Evolutionary conservation across 1,140 invertebrate species (phyloP).

Genomic region (Aphaenogaster floridana): DNA sequence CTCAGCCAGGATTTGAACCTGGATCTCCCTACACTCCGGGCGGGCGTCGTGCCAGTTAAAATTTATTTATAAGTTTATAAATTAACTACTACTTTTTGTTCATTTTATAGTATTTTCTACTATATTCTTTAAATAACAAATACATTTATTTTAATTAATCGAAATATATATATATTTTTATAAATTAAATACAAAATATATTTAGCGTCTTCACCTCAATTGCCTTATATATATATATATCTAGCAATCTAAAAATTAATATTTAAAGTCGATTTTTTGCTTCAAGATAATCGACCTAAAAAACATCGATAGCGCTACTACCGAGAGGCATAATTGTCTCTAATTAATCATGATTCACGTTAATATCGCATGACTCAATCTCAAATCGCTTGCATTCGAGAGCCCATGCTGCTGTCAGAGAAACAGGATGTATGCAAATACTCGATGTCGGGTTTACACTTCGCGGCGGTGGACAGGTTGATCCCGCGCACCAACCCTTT

Average conservation of each 20-base stretch:
- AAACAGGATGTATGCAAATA: conserved; percentile 47
- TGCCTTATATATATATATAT: not conserved
- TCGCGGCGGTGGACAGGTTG: conserved; percentile 21
- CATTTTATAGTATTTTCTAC: too few species aligned
- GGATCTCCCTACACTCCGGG: too few species aligned
- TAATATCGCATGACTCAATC: not conserved
- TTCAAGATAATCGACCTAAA: not conserved
- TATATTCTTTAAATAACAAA: too few species aligned
- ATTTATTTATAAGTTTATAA: too few species aligned
- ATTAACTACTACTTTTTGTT: too few species aligned
- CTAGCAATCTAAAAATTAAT: not conserved
- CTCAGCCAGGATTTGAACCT: too few species aligned
- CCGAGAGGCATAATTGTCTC: not conserved
- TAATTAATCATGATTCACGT: not conserved
- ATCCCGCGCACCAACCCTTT: conserved; percentile 41
- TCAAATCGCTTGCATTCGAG: not conserved
- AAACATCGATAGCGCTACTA: not conserved
- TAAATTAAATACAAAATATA: too few species aligned
- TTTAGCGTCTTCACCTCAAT: too few species aligned
- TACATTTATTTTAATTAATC: too few species aligned
- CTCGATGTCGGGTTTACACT: not conserved
- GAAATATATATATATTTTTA: not conserved
- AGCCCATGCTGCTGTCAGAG: not conserved
- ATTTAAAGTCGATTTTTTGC: not conserved
- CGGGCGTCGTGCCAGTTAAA: too few species aligned